Conservation (phyloP, 2,888 invertebrate genomes). For the Carcina quercana region DNA sequence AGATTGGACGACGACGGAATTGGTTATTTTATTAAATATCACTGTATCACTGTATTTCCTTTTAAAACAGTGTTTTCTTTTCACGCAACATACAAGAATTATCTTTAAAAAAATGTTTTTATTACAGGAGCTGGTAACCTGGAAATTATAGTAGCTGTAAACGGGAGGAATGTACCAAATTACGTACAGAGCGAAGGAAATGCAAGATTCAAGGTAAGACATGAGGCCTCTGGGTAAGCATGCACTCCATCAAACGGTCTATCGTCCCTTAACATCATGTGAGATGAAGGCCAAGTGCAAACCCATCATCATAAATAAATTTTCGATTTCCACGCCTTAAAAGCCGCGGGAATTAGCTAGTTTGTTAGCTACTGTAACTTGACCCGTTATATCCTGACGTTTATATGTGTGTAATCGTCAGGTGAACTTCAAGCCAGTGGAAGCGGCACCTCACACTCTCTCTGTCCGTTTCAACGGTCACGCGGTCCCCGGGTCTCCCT, state of each 20-base stretch:
- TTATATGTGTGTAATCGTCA: too few relatives aligned
- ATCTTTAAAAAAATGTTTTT: too few relatives aligned
- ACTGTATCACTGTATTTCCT: too few relatives aligned
- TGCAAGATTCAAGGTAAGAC: slow-evolving; percentile 87
- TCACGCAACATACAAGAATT: too few relatives aligned
- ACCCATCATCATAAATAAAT: neutral
- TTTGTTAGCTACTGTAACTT: too few relatives aligned
- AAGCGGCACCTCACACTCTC: slow-evolving; percentile 92
- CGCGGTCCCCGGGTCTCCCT: slow-evolving; percentile 93
- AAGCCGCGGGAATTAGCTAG: too few relatives aligned
- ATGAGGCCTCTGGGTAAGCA: too few relatives aligned
- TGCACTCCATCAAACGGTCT: neutral
- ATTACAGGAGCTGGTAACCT: slow-evolving; percentile 95
- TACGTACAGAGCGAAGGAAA: slow-evolving; percentile 98
- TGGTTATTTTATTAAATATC: too few relatives aligned
- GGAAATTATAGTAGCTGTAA: slow-evolving; percentile 97
- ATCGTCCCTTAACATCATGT: neutral
- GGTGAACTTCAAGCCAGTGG: slow-evolving; percentile 97
- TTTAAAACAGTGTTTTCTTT: too few relatives aligned
- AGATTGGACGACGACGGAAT: too few relatives aligned
- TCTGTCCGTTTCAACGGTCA: slow-evolving; percentile 89
- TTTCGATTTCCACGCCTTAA: too few relatives aligned
- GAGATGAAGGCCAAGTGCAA: neutral
- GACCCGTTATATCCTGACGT: neutral
- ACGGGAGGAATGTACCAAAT: slow-evolving; percentile 97